These are phyloP conservation scores for Maniola hyperantus DNA, from an alignment of 2,888 invertebrate species.

Conservation along the genomic window DNA sequence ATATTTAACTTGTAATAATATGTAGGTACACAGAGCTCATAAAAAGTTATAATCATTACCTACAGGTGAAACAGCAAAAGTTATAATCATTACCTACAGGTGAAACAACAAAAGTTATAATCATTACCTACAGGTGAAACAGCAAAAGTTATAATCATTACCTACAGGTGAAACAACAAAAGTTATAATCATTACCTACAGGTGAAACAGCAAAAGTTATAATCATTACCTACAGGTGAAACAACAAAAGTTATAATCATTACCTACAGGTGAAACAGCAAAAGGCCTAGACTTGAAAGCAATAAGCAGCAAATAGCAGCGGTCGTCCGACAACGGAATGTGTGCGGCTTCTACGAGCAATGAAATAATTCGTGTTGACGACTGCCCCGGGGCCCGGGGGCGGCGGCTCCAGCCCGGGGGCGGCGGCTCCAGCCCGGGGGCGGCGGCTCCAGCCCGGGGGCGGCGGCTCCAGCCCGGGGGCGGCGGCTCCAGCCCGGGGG, in stretches of 20 bases:
- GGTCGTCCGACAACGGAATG: neutral
- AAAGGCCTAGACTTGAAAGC: neutral
- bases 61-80: too few species aligned
- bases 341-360: neutral
- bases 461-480: too few species aligned
- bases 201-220: too few species aligned
- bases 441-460: too few species aligned
- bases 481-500: too few species aligned
- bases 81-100: neutral
- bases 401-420: neutral
- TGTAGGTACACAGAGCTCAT: neutral
- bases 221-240: too few species aligned
- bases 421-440: too few species aligned
- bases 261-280: neutral
- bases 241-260: neutral
- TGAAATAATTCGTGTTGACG: constrained; percentile 1
- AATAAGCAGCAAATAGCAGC: neutral
- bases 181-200: too few species aligned
- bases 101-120: neutral
- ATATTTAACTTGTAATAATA: too few species aligned
- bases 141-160: neutral
- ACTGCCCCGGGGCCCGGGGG: neutral
- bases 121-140: neutral
- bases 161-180: neutral
- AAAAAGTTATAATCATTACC: neutral